Base-by-base conservation (phyloP, 2,888 invertebrate genomes). In the Sphinx pinastri region DNA sequence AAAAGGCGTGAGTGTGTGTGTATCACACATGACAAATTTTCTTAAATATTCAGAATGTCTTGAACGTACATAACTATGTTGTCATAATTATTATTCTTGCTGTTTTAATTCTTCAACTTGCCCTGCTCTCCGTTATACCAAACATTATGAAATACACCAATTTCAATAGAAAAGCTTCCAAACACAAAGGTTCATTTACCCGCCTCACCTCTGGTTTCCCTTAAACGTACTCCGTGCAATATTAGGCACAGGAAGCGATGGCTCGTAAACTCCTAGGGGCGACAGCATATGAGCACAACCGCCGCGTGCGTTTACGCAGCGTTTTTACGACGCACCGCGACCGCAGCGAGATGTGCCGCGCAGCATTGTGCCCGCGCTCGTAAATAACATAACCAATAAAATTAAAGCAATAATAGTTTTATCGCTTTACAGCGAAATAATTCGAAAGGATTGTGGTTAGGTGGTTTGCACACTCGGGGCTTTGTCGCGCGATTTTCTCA, bases 211-310 rank as follows among this genome's bases (percentile, higher is more conserved):
- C 67, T 19, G 25, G 67, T 54, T 70, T 59, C 67, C 58, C 58
- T 59, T 59, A 69, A 54, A 51, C 57, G 69, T 59, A 58, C 31
- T 63, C 47, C 25, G 47, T 70, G 79, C 74, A 77, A 79, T 82
- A 79, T 80, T 81, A 78, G 79, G 71, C 78, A 79, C 85, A 85
- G 85, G 86, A 86, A 85, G 84, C 84, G 79, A 84, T 80, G 78
- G 80, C 57, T 85, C 85, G 83, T 86, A 84, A 85, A 85, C 79
- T 78, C 79, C 78, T 82, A 81, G 79, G 84, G 79, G 67, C 73
- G 68, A 69, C 73, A 72, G 58, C n/a, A n/a, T n/a, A n/a, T n/a
- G n/a, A n/a, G n/a, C 70, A 74, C 67, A 77, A 77, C 67, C 75
- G 73, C 63, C 66, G 74, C 74, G 73, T 73, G 71, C 74, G 73